Evolutionary conservation across 2,888 invertebrate genomes (phyloP).

Genomic region (Agapetus fuscipes): DNA sequence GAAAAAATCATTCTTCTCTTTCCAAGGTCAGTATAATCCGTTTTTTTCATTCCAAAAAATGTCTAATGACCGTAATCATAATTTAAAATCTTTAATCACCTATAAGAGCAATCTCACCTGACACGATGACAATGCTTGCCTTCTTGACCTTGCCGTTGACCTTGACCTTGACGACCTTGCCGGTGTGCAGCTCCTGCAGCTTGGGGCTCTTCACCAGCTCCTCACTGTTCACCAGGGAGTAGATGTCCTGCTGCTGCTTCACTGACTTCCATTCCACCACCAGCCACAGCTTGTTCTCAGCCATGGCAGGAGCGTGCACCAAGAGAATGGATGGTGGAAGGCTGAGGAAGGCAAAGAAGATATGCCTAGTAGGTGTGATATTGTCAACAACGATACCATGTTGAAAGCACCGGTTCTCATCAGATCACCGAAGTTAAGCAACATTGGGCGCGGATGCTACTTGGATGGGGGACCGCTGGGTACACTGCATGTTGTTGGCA

Average conservation of each 20-base stretch:
- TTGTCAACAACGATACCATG: no score
- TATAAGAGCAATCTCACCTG: slow-evolving; percentile 13
- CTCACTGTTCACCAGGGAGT: slow-evolving; percentile 11
- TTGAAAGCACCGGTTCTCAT: no score
- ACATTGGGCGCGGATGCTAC: no score
- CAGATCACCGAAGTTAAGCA: no score
- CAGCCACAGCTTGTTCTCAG: slow-evolving; percentile 17
- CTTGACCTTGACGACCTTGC: slow-evolving; percentile 18
- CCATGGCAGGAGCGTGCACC: no score
- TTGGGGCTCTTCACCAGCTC: slow-evolving; percentile 9
- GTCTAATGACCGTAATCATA: slow-evolving; percentile 11
- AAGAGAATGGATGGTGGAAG: no score
- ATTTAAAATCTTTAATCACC: background rate
- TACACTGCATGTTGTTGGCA: no score
- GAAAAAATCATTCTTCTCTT: no score
- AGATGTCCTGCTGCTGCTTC: slow-evolving; percentile 9
- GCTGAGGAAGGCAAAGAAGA: no score
- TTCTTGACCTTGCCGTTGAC: slow-evolving; percentile 7
- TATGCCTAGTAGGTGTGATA: no score
- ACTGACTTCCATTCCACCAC: slow-evolving; percentile 17
- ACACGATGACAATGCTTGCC: slow-evolving; percentile 21
- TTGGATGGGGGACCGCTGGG: no score
- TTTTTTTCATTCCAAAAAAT: slow-evolving; percentile 17
- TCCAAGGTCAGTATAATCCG: no score
- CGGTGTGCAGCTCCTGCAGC: slow-evolving; percentile 19